Percentiles rank a stretch among this genome's conserved stretches.
These are phyloP conservation scores for Clarias macrocephalus DNA, from an alignment of 2,113 vertebrate genomes.

Conservation along the genomic window DNA sequence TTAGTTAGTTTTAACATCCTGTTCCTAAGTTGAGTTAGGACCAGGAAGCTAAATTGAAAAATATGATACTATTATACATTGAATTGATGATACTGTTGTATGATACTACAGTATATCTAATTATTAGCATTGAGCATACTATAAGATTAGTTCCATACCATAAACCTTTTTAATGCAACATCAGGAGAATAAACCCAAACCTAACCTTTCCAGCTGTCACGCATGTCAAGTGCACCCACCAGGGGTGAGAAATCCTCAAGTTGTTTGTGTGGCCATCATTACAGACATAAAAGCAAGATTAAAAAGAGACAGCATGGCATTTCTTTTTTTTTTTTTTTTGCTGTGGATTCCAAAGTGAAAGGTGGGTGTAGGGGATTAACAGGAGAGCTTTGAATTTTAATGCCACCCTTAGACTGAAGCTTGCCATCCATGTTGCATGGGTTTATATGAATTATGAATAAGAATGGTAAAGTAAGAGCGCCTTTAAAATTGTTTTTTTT, in stretches of 20 bases:
- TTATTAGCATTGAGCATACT: neutral
- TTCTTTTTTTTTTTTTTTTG: conserved; percentile 48
- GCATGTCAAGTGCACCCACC: neutral
- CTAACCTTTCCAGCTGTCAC: neutral
- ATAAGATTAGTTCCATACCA: neutral
- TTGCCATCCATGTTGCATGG: conserved; percentile 55
- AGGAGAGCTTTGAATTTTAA: conserved; percentile 63
- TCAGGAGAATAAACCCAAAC: neutral
- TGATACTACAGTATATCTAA: neutral
- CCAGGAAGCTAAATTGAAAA: neutral
- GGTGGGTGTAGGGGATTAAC: conserved; percentile 58
- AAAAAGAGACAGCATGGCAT: conserved; percentile 14
- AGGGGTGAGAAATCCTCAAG: neutral
- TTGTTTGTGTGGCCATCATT: neutral
- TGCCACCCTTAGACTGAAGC: conserved; percentile 54
- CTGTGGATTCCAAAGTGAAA: conserved; percentile 35
- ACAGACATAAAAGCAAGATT: conserved; percentile 7
- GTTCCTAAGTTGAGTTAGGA: neutral
- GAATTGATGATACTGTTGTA: neutral
- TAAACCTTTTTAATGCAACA: neutral
- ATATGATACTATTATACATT: neutral
- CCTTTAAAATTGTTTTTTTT: conserved; percentile 37
- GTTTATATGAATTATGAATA: conserved; percentile 71
- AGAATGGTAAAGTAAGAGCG: conserved; percentile 57
- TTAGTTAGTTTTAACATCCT: too few relatives aligned